These are phyloP conservation scores for Ennomos fuscantarius DNA, from an alignment of 2,888 invertebrate genomes.

Conservation along the genomic window DNA sequence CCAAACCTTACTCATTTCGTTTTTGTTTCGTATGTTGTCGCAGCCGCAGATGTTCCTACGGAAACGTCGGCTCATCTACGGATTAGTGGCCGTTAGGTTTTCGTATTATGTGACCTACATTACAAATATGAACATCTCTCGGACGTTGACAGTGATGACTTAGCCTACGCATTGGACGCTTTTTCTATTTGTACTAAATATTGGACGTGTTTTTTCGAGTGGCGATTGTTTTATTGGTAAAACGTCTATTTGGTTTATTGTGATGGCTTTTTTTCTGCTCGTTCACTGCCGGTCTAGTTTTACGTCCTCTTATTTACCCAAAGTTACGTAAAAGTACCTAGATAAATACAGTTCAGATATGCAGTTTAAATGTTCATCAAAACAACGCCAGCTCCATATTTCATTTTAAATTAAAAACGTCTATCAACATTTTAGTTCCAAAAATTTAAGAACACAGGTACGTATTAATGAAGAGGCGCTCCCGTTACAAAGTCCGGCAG, in stretches of 20 bases:
- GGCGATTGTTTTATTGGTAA: conserved; percentile 22
- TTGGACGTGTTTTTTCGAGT: conserved; percentile 21
- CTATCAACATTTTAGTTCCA: conserved; percentile 40
- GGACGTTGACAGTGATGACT: conserved; percentile 51
- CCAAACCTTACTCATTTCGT: conserved; percentile 82
- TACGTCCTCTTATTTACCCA: conserved; percentile 8
- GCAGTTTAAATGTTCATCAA: not conserved
- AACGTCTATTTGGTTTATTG: conserved; percentile 19
- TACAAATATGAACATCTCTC: conserved; percentile 57
- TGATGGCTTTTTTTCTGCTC: conserved; percentile 14
- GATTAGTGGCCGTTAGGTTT: conserved; percentile 80
- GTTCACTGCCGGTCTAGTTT: conserved; percentile 15
- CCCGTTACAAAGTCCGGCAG: conserved; percentile 78
- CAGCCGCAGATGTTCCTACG: conserved; percentile 75
- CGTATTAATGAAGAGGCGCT: conserved; percentile 75
- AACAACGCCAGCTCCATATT: conserved; percentile 1
- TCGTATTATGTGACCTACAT: conserved; percentile 70
- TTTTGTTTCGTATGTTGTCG: conserved; percentile 75
- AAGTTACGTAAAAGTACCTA: too few relatives aligned
- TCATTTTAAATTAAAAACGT: conserved; percentile 17
- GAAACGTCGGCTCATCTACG: conserved; percentile 76
- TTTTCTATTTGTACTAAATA: conserved; percentile 27
- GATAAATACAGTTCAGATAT: too few relatives aligned
- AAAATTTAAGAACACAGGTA: conserved; percentile 68
- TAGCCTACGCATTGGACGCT: conserved; percentile 25